Evolutionary conservation across 2,113 vertebrate species (phyloP), one percentile per base, ranked within the genome.

Genomic region (Tachuris rubrigastra): DNA sequence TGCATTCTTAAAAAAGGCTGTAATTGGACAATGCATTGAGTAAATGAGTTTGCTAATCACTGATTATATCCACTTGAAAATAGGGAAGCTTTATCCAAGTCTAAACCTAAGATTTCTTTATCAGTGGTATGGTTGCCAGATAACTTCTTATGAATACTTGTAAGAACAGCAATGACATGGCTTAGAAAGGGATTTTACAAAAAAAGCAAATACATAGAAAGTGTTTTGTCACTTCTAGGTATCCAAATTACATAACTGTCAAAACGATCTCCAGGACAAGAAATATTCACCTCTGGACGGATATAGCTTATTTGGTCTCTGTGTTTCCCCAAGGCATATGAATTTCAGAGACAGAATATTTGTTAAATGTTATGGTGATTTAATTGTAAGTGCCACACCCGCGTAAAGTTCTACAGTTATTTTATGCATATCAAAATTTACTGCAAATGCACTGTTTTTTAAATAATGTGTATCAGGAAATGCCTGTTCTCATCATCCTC

Each of bases 351-450:
- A 22, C 6, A 77, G 15, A 87, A 56, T 0, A 35, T 73, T 65
- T 76, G 4, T 59, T 73, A 69, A 76, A 62, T 14, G 0, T 28
- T 93, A 68, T 79, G 20, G 5, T 39, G 2, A 41, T 72, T 94
- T 58, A 46, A 68, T 14, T 58, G 33, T 2, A 87, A 58, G 50
- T 10, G 9, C 7, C 35, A 24, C 0, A 0, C 2, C 1, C 4
- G 8, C 1, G 1, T 71, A 15, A 80, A 71, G 8, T 39, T 23
- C 19, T 89, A 25, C 9, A 39, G 14, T 6, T 42, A 18, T 69
- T 69, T 80, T 33, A 30, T 1, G 0, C 30, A 24, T 18, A 46
- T 6, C 8, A 1, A 65, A 55, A 80, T 66, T 24, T 44, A 62
- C 4, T 58, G 14, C 3, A 24, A 37, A 76, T 52, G 2, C 2